Conservation (phyloP, 1,140 invertebrate species). For the Zaprionus ghesquierei region DNA sequence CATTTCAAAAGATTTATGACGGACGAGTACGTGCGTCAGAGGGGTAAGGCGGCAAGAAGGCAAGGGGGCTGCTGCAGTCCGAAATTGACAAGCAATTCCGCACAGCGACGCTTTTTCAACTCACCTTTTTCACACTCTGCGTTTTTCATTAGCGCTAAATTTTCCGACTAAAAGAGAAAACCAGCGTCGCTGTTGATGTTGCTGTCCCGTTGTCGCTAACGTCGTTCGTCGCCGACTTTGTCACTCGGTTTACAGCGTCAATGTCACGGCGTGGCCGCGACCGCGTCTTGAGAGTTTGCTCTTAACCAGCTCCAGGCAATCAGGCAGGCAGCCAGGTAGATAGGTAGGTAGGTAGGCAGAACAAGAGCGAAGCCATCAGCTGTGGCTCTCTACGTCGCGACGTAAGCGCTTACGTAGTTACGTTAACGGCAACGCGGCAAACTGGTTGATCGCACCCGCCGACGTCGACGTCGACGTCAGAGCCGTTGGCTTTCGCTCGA, state of each 20-base stretch:
- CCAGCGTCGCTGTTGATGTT: background rate
- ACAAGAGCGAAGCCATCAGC: constrained; percentile 6
- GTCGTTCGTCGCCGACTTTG: constrained; percentile 24
- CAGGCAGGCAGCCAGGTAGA: no score
- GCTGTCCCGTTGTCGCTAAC: background rate
- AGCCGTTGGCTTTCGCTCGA: constrained; percentile 67
- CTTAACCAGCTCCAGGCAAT: constrained; percentile 14
- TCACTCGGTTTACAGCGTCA: constrained; percentile 36
- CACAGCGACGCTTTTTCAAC: constrained; percentile 8
- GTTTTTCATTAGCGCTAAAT: constrained; percentile 41
- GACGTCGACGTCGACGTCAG: constrained; percentile 6
- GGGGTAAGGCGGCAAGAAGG: no score
- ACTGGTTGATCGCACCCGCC: constrained; percentile 76
- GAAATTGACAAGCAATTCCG: constrained; percentile 26
- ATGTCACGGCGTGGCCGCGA: constrained; percentile 17
- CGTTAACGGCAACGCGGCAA: constrained; percentile 22
- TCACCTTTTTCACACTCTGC: constrained; percentile 26
- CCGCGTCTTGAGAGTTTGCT: constrained; percentile 11
- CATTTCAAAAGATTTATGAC: constrained; percentile 15
- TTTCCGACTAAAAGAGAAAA: constrained; percentile 50
- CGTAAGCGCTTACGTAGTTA: constrained; percentile 49
- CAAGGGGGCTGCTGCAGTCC: background rate
- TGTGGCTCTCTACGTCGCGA: constrained; percentile 25
- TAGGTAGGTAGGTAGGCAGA: no score
- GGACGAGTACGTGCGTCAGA: background rate